phyloP scores from a whole-genome alignment of 2,113 vertebrate genomes.

The Sylvietta virens region DNA sequence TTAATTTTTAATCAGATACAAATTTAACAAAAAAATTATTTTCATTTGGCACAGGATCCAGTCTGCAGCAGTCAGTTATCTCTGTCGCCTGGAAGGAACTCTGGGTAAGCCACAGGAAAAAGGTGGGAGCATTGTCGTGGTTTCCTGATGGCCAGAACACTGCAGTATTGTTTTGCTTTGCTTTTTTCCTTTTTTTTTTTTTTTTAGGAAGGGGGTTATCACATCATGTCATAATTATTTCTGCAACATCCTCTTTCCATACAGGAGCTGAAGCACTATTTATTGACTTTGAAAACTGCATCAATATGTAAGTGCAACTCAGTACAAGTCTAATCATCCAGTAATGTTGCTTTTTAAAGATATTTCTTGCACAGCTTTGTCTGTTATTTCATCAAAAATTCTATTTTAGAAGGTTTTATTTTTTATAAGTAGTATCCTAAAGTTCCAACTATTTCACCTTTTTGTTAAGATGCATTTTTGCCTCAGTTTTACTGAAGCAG shows the following conservation, averaged over 20 bases:
- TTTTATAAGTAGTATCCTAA: not conserved
- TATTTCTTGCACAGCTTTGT: not conserved
- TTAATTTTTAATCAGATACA: constrained; percentile 57
- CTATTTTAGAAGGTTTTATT: not conserved
- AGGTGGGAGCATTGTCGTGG: constrained; percentile 90
- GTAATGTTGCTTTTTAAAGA: not conserved
- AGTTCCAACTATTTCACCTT: not conserved
- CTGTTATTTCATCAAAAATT: not conserved
- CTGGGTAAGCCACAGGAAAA: constrained; percentile 93
- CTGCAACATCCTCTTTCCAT: constrained; percentile 81
- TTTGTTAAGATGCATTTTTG: not conserved
- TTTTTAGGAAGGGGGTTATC: constrained; percentile 53
- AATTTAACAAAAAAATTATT: constrained; percentile 44
- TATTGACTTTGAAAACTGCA: constrained; percentile 68
- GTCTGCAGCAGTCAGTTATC: constrained; percentile 77
- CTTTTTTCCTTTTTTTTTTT: constrained; percentile 65
- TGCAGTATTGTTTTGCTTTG: constrained; percentile 75
- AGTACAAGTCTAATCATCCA: not conserved
- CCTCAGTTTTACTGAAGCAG: not conserved
- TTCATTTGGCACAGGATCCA: constrained; percentile 65
- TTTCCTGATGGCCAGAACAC: constrained; percentile 86
- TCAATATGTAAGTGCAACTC: not conserved
- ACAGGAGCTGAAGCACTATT: constrained; percentile 65
- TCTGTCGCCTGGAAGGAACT: constrained; percentile 91
- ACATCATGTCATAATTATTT: constrained; percentile 69